These are phyloP conservation scores for Synergus gifuensis DNA, from an alignment of 2,888 invertebrate genomes.

Conservation along the genomic window DNA sequence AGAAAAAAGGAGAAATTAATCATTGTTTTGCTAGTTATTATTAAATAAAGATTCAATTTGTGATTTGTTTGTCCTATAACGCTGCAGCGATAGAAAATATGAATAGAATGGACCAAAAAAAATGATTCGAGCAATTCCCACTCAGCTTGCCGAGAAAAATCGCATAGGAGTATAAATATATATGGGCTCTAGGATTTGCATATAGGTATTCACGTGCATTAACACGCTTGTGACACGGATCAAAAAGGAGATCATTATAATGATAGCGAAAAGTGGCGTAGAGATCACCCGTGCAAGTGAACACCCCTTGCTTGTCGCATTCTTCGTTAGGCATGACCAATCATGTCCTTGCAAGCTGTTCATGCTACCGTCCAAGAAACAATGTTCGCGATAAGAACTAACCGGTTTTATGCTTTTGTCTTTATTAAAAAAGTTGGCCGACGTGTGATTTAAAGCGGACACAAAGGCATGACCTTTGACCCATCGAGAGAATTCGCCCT, in stretches of 20 bases:
- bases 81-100: too few relatives aligned
- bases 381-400: constrained; percentile 47
- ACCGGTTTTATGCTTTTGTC: constrained; percentile 50
- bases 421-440: neutral
- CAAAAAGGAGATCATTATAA: constrained; percentile 24
- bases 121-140: neutral
- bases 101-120: too few relatives aligned
- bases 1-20: too few relatives aligned
- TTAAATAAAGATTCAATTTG: too few relatives aligned
- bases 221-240: constrained; percentile 40
- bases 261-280: constrained; percentile 26
- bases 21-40: too few relatives aligned
- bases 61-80: too few relatives aligned
- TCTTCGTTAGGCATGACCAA: constrained; percentile 61
- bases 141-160: neutral
- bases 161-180: neutral
- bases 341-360: constrained; percentile 61
- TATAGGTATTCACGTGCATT: constrained; percentile 41
- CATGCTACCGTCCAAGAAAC: constrained; percentile 48
- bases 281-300: constrained; percentile 47
- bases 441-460: constrained; percentile 17
- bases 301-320: constrained; percentile 57
- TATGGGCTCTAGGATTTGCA: constrained; percentile 3
- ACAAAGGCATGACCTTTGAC: constrained; percentile 12
- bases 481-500: constrained; percentile 11